Conservation (phyloP, 1,140 invertebrate genomes). For the Atta colombica region DNA sequence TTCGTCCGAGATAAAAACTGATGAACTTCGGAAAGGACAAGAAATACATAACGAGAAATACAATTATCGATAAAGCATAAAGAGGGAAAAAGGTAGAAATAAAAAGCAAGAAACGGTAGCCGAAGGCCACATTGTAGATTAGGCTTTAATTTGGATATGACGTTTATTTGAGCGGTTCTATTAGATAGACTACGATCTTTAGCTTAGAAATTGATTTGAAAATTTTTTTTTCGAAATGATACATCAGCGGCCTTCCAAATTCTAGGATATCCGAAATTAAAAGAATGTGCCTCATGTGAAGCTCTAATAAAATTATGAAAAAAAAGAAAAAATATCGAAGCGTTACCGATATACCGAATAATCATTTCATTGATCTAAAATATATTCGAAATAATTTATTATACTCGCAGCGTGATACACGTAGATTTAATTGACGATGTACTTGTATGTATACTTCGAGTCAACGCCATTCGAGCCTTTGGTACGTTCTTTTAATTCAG, state of each 20-base stretch:
- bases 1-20: too few relatives aligned
- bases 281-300: constrained; percentile 50
- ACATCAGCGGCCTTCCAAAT: constrained; percentile 69
- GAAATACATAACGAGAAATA: too few relatives aligned
- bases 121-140: too few relatives aligned
- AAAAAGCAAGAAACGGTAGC: too few relatives aligned
- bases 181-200: constrained; percentile 36
- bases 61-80: too few relatives aligned
- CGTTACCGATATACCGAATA: not conserved
- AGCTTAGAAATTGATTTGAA: constrained; percentile 54
- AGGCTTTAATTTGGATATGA: constrained; percentile 16
- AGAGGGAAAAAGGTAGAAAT: too few relatives aligned
- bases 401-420: not conserved
- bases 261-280: constrained; percentile 61
- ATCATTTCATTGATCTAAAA: constrained; percentile 10
- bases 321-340: constrained; percentile 30
- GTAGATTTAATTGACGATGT: not conserved
- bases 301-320: constrained; percentile 9
- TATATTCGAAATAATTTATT: not conserved
- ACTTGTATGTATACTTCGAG: not conserved
- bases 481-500: constrained; percentile 56
- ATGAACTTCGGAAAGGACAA: too few relatives aligned
- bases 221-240: constrained; percentile 43
- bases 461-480: not conserved
- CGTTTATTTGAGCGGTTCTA: constrained; percentile 35